phyloP scores from a whole-genome alignment of 2,113 vertebrate genomes.

The Leptosomus discolor region DNA sequence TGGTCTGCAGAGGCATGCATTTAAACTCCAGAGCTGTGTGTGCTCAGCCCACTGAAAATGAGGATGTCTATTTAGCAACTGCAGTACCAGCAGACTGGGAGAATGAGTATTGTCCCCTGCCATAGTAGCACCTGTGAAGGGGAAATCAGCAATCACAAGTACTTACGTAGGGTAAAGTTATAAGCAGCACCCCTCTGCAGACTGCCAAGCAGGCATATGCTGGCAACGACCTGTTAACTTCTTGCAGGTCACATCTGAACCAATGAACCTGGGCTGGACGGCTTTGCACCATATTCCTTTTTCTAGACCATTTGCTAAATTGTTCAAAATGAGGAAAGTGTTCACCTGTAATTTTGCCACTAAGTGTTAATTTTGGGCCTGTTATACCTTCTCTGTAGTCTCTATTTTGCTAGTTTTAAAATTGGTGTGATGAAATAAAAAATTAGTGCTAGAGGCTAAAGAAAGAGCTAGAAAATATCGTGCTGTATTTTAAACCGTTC shows the following conservation, averaged over 20 bases:
- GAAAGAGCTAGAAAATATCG: neutral
- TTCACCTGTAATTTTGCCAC: neutral
- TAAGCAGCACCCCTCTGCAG: neutral
- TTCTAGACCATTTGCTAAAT: neutral
- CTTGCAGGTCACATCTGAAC: neutral
- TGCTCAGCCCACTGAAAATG: accelerated
- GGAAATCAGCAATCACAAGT: neutral
- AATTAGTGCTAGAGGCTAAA: neutral
- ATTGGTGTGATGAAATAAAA: neutral
- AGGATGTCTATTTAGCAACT: neutral
- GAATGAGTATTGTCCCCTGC: too few species aligned
- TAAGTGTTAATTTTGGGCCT: neutral
- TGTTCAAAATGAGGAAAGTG: neutral
- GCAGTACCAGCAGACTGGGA: neutral
- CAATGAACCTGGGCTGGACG: neutral
- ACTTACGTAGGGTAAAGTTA: neutral
- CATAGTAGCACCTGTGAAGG: neutral
- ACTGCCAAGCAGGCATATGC: neutral
- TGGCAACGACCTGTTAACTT: neutral
- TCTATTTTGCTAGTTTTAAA: neutral
- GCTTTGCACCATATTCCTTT: neutral
- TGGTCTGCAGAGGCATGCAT: neutral
- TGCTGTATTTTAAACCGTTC: neutral
- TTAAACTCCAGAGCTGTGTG: neutral
- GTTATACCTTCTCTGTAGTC: neutral